Conservation (phyloP, 2,113 vertebrate genomes). For the Phoxinus phoxinus region DNA sequence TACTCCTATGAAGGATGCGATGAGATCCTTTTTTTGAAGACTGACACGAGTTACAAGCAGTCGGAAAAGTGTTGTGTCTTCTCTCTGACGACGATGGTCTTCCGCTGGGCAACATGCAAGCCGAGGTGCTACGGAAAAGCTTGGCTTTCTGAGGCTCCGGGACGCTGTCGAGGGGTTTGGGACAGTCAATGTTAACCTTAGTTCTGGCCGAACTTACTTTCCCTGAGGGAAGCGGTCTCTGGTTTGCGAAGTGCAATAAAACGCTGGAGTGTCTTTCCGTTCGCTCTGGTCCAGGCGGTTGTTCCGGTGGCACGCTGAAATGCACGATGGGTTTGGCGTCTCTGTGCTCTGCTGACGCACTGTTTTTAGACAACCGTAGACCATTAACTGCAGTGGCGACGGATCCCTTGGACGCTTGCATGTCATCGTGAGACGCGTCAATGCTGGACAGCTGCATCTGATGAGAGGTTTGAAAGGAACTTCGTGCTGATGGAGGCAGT, state of each 20-base stretch:
- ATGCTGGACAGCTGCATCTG: slow-evolving; percentile 75
- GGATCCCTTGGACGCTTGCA: slow-evolving; percentile 72
- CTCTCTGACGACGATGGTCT: slow-evolving; percentile 60
- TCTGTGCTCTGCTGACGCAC: slow-evolving; percentile 72
- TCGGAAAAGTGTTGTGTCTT: slow-evolving; percentile 61
- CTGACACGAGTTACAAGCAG: slow-evolving; percentile 68
- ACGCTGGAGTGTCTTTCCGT: slow-evolving; percentile 77
- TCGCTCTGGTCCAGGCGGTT: slow-evolving; percentile 66
- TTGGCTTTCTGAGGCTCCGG: slow-evolving; percentile 67
- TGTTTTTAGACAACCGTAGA: slow-evolving; percentile 79
- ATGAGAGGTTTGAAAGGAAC: slow-evolving; percentile 79
- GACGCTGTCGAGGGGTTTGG: slow-evolving; percentile 62
- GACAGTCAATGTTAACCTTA: slow-evolving; percentile 62
- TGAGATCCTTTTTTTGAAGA: slow-evolving; percentile 69
- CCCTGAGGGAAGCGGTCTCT: slow-evolving; percentile 67
- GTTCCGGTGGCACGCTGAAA: slow-evolving; percentile 70
- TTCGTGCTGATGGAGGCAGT: slow-evolving; percentile 55
- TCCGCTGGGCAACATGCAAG: slow-evolving; percentile 68
- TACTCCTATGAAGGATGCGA: slow-evolving; percentile 86
- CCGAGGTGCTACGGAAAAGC: slow-evolving; percentile 80
- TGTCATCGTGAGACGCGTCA: slow-evolving; percentile 75
- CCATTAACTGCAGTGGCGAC: slow-evolving; percentile 81
- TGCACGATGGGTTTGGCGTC: slow-evolving; percentile 80
- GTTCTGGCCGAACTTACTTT: slow-evolving; percentile 68
- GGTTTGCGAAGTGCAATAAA: slow-evolving; percentile 81